Percentiles rank a stretch among this genome's conserved stretches.
These are phyloP conservation scores for Cisticola juncidis DNA, from an alignment of 2,113 vertebrate genomes.

Conservation along the genomic window DNA sequence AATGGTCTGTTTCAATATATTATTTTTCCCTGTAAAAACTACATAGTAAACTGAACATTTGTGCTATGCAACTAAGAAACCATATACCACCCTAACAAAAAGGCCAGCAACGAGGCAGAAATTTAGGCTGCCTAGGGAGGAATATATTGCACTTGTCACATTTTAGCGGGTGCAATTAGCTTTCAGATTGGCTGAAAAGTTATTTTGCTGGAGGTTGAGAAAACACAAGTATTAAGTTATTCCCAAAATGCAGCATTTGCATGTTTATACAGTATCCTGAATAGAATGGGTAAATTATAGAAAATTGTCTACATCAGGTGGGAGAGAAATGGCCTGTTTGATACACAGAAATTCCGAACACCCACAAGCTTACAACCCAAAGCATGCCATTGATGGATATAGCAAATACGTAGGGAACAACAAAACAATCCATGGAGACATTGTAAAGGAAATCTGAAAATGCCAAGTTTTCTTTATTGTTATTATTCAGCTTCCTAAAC, in stretches of 20 bases:
- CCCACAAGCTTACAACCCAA: neutral
- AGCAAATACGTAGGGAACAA: fast-evolving
- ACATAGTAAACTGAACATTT: neutral
- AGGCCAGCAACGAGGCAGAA: neutral
- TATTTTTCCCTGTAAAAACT: neutral
- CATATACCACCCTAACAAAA: neutral
- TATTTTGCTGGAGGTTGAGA: neutral
- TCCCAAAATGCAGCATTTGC: neutral
- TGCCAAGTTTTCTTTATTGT: neutral
- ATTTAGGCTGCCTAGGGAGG: neutral
- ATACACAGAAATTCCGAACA: neutral
- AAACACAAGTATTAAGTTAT: neutral
- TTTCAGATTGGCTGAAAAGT: neutral
- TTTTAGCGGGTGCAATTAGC: neutral
- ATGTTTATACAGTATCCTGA: neutral
- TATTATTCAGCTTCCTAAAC: neutral
- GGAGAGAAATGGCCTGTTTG: neutral
- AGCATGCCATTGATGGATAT: neutral
- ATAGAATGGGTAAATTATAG: neutral
- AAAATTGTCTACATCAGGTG: neutral
- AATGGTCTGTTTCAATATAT: neutral
- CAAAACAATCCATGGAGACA: fast-evolving
- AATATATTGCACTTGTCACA: neutral
- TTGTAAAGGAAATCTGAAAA: neutral
- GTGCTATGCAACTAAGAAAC: neutral